Base-by-base conservation (phyloP, 1,140 invertebrate species). In the Drosophila truncata region DNA sequence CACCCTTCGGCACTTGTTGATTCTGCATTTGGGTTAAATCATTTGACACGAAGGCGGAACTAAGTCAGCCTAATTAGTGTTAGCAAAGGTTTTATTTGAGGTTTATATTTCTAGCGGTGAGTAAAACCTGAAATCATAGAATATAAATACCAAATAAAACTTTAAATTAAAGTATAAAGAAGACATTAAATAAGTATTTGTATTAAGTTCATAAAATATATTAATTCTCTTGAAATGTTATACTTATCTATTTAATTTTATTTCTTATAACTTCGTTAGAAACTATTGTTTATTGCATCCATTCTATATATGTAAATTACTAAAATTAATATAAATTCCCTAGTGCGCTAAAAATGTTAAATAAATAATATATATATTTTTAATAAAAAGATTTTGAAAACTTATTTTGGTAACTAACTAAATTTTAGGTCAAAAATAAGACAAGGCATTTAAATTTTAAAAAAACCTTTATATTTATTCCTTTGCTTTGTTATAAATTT, bases 1-100 rank as follows among this genome's bases (percentile, higher is more conserved):
- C 16, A 11, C 33, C 44, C 62, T 39, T 25, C 3, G 16, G 44
- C 64, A 69, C 65, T 69, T 69, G 65, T 69, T 69, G 65, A 66
- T 69, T 69, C 65, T 35, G 23, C 35, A 23, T 35, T 16, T 20
- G 18, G 55, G 35, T 64, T 20, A 37, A 23, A 55, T 25, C 52
- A 55, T 55, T 55, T 55, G 52, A 55, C 52, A 55, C 33, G 52
- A 23, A 35, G 20, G 52, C 18, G 50, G 50, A 35, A 54, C 31
- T 11, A 4, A 55, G 20, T 55, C 16, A 55, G 10, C 20, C 20
- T 37, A 55, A 55, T 55, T 55, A 54, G 31, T 54, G 35, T n/a
- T 16, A 7, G 25, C 16, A 25, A 25, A 20, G 18, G 20, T 54
- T 54, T 16, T 23, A 20, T 16, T 23, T 54, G 2, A 7, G 13